A percentile compares a stretch with the other conserved stretches of the same genome.
These are phyloP conservation scores for Mirza zaza DNA, from an alignment of 2,113 vertebrate genomes.

Conservation along the genomic window DNA sequence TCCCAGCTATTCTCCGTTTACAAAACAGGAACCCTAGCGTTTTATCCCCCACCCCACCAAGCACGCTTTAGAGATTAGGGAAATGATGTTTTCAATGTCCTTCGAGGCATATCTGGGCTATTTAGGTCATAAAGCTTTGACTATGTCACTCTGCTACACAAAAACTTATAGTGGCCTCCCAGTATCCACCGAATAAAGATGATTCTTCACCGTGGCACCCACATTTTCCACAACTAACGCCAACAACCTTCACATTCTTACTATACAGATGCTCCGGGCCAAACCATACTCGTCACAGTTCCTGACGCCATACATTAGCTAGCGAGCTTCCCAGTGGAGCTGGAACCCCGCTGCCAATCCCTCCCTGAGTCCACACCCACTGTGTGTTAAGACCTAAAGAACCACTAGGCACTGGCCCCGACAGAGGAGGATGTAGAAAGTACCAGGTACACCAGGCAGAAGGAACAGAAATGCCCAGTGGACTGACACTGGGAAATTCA, in stretches of 20 bases:
- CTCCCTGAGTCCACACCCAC: neutral
- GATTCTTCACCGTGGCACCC: neutral
- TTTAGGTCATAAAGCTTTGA: constrained; percentile 13
- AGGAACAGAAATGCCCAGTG: neutral
- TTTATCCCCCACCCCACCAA: neutral
- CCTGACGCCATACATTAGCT: neutral
- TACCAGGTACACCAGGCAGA: neutral
- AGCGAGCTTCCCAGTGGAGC: neutral
- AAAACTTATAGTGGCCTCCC: neutral
- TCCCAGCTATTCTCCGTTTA: neutral
- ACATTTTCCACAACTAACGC: neutral
- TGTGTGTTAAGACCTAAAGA: neutral
- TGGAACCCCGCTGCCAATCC: neutral
- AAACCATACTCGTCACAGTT: neutral
- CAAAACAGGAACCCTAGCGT: constrained; percentile 56
- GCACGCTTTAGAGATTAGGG: constrained; percentile 27
- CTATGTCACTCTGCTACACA: neutral
- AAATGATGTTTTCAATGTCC: constrained; percentile 28
- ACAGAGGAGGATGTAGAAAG: neutral
- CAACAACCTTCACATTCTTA: neutral
- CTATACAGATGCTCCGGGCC: neutral
- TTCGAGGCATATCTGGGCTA: neutral
- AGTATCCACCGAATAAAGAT: constrained; percentile 22
- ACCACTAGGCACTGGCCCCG: neutral
- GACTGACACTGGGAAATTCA: neutral